phyloP scores from a whole-genome alignment of 2,888 invertebrate genomes.

The Synanthedon tipuliformis region DNA sequence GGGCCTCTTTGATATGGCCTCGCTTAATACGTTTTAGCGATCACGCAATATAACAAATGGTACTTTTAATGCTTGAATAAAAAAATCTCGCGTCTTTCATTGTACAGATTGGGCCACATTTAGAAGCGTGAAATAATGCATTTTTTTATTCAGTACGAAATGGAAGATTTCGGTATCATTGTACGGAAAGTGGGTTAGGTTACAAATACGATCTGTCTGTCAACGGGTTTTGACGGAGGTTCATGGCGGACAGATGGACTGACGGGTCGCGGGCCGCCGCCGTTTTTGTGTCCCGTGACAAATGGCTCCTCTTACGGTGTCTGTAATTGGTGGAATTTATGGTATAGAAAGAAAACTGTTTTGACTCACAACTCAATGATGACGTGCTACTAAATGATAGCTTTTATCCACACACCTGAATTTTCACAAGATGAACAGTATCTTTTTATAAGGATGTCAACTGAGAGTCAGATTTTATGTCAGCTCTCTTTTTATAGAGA shows the following conservation, averaged over 20 bases:
- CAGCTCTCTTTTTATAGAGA: too few species aligned
- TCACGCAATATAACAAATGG: too few species aligned
- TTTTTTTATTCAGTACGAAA: background rate
- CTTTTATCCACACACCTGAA: too few species aligned
- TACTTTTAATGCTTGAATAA: too few species aligned
- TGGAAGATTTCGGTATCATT: background rate
- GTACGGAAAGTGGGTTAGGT: conserved; percentile 18
- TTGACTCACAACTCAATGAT: conserved; percentile 6
- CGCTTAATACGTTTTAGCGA: too few species aligned
- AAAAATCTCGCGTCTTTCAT: too few species aligned
- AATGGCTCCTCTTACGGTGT: conserved; percentile 39
- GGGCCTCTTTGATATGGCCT: too few species aligned
- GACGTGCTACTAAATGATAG: too few species aligned
- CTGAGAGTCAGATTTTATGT: too few species aligned
- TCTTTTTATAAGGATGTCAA: too few species aligned
- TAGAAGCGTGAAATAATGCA: background rate
- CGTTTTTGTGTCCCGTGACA: conserved; percentile 51
- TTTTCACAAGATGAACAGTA: too few species aligned
- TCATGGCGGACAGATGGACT: conserved; percentile 44
- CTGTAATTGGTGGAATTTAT: conserved; percentile 53
- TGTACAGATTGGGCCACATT: too few species aligned
- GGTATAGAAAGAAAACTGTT: conserved; percentile 26
- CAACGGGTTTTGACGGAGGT: conserved; percentile 52
- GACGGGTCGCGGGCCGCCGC: conserved; percentile 36
- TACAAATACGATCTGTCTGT: conserved; percentile 53